phyloP scores from a whole-genome alignment of 2,888 invertebrate species.

The Antheraea assamensis region DNA sequence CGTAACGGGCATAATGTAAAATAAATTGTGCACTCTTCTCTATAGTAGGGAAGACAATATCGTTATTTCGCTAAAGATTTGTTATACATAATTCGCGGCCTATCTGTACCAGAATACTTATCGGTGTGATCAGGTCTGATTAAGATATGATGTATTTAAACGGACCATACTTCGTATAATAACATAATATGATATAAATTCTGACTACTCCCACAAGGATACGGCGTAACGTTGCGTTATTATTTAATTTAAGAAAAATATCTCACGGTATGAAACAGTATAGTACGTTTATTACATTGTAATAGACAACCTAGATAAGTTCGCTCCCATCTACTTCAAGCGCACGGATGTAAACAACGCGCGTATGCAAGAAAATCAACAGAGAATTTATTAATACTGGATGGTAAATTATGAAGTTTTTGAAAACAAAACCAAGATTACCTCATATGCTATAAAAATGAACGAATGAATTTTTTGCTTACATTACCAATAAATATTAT shows the following conservation, averaged over 20 bases:
- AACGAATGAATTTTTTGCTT: too few species aligned
- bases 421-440: too few species aligned
- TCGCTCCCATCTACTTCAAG: constrained; percentile 8
- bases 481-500: too few species aligned
- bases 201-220: not conserved
- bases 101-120: too few species aligned
- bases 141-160: not conserved
- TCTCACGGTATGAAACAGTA: not conserved
- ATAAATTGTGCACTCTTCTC: too few species aligned
- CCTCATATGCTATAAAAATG: too few species aligned
- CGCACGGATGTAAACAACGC: constrained; percentile 13
- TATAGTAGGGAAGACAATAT: too few species aligned
- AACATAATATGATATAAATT: not conserved
- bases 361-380: constrained; percentile 20
- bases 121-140: too few species aligned
- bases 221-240: not conserved
- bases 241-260: constrained; percentile 1
- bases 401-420: not conserved
- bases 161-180: not conserved
- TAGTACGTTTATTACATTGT: constrained; percentile 1
- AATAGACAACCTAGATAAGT: constrained; percentile 17
- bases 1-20: too few species aligned
- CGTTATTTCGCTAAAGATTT: too few species aligned
- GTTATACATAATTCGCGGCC: too few species aligned
- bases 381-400: not conserved